These are phyloP conservation scores for Hyposoter dolosus DNA, from an alignment of 2,888 invertebrate genomes.

Conservation along the genomic window DNA sequence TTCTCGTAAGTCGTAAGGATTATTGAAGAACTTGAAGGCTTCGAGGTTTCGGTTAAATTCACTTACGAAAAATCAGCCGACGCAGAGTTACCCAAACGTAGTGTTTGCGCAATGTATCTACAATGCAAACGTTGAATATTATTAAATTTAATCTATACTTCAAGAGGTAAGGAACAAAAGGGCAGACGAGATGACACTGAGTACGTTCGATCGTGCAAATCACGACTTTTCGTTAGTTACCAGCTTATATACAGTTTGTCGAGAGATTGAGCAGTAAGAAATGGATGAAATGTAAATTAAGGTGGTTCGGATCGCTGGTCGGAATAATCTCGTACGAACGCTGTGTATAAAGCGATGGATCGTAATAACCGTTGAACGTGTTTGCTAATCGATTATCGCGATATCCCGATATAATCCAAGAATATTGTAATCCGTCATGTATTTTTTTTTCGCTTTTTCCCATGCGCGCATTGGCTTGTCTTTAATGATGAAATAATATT, in stretches of 20 bases:
- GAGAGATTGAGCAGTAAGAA: constrained; percentile 32
- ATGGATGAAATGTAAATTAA: constrained; percentile 58
- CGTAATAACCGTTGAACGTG: constrained; percentile 44
- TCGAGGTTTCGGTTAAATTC: background rate
- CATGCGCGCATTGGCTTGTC: background rate
- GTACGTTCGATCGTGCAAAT: background rate
- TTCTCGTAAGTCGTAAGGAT: background rate
- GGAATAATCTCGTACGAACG: constrained; percentile 25
- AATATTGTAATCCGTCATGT: background rate
- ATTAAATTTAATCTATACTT: background rate
- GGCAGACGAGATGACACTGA: background rate
- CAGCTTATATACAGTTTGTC: constrained; percentile 23
- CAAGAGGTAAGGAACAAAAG: background rate
- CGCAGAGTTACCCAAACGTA: background rate
- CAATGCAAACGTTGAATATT: constrained; percentile 5
- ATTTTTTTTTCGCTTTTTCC: constrained; percentile 5
- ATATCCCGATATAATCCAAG: constrained; percentile 33
- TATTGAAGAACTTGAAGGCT: background rate
- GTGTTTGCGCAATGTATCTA: background rate
- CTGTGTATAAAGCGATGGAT: constrained; percentile 37
- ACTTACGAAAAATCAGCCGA: background rate
- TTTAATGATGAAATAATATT: background rate
- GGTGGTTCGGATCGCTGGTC: constrained; percentile 12
- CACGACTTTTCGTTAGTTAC: background rate
- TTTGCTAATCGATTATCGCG: constrained; percentile 35